phyloP scores from a whole-genome alignment of 2,113 vertebrate species.

The Cavia porcellus region DNA sequence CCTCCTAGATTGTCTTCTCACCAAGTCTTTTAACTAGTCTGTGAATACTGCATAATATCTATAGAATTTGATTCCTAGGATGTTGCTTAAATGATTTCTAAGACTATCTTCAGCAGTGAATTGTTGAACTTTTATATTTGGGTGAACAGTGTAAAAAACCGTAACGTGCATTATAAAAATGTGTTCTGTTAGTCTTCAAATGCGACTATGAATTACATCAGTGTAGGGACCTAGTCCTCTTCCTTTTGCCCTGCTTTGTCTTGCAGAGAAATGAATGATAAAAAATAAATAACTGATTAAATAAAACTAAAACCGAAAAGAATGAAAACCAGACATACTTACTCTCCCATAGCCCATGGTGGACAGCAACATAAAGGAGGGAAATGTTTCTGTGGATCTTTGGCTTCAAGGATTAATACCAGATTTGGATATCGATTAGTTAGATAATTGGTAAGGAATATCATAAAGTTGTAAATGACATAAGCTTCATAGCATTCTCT shows the following conservation, averaged over 20 bases:
- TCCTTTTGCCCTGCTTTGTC: not conserved
- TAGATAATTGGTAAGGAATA: constrained; percentile 97
- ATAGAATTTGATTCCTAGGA: not conserved
- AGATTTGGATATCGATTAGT: constrained; percentile 96
- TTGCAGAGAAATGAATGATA: not conserved
- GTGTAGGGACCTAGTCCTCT: not conserved
- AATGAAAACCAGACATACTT: constrained; percentile 85
- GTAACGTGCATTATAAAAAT: constrained; percentile 1
- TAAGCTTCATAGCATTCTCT: constrained; percentile 99
- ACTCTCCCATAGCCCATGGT: constrained; percentile 99
- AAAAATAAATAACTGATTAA: not conserved
- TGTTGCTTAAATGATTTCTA: not conserved
- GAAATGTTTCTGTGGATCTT: constrained; percentile 97
- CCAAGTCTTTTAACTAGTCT: not conserved
- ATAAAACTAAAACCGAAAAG: constrained; percentile 17
- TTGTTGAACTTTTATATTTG: constrained; percentile 22
- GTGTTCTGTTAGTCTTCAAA: constrained; percentile 13
- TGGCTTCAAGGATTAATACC: constrained; percentile 96
- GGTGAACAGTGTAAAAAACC: constrained; percentile 17
- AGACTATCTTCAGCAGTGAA: not conserved
- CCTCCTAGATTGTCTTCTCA: not conserved
- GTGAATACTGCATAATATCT: not conserved
- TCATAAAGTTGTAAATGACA: constrained; percentile 99
- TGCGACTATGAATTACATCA: not conserved
- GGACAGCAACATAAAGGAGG: constrained; percentile 98